Evolutionary conservation across 2,888 invertebrate species (phyloP), one percentile per base, ranked within the genome.

Genomic region (Neuroscelio doddi): DNA sequence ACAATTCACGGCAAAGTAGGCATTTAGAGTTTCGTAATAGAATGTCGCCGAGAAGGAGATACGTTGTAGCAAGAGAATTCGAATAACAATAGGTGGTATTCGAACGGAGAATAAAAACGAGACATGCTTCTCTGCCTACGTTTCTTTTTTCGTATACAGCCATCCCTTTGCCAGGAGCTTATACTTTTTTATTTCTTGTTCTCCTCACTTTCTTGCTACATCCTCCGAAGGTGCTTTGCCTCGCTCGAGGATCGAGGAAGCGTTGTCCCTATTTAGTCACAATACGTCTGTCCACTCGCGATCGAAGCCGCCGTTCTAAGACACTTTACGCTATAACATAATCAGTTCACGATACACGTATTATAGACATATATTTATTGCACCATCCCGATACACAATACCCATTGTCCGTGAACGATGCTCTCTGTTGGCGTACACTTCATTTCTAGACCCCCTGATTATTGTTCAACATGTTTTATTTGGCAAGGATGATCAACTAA

Each of bases 401-500:
- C 70, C 77, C 71, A 78, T 78, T 78, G 77, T 78, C 55, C 51
- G 26, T n/a, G 17, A 30, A n/a, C n/a, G n/a, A n/a, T n/a, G n/a
- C n/a, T n/a, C n/a, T n/a, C n/a, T n/a, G n/a, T n/a, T n/a, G n/a
- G n/a, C n/a, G n/a, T n/a, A n/a, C n/a, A n/a, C n/a, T n/a, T n/a
- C n/a, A n/a, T n/a, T n/a, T n/a, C n/a, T n/a, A n/a, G n/a, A n/a
- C n/a, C n/a, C n/a, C n/a, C n/a, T n/a, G n/a, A n/a, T n/a, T n/a
- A n/a, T n/a, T n/a, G n/a, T n/a, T n/a, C n/a, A n/a, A n/a, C n/a
- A n/a, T n/a, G n/a, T n/a, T n/a, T n/a, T n/a, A n/a, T n/a, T n/a
- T n/a, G n/a, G n/a, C n/a, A n/a, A n/a, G n/a, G n/a, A n/a, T n/a
- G n/a, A n/a, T n/a, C n/a, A n/a, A n/a, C n/a, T n/a, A n/a, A n/a